phyloP scores from a whole-genome alignment of 2,888 invertebrate species.

The Gandaritis pyraliata region DNA sequence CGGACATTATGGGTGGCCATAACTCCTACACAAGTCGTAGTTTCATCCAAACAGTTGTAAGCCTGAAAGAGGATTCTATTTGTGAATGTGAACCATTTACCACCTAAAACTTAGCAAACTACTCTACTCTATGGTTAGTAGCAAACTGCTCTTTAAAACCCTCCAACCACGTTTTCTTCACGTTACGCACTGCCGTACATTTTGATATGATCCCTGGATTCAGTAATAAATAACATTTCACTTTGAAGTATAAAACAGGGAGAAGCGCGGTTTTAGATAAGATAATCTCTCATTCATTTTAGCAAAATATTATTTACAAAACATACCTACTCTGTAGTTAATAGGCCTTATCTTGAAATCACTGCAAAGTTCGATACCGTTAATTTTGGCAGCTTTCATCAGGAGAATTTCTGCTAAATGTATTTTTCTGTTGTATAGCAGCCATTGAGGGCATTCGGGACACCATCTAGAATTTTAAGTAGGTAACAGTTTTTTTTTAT shows the following conservation, averaged over 20 bases:
- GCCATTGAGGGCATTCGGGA: conserved; percentile 79
- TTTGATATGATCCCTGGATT: no score
- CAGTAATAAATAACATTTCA: no score
- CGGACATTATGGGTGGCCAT: conserved; percentile 64
- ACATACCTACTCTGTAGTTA: conserved; percentile 75
- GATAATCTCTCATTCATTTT: neutral
- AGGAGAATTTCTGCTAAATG: conserved; percentile 62
- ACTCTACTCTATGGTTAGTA: no score
- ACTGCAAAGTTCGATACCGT: conserved; percentile 62
- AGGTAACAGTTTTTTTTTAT: no score
- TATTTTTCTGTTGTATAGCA: conserved; percentile 68
- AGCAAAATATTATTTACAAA: conserved; percentile 14
- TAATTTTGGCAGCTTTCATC: conserved; percentile 63
- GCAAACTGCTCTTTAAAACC: no score
- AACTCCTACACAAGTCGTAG: conserved; percentile 63
- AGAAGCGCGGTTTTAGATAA: no score
- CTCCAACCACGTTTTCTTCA: no score
- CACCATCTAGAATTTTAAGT: conserved; percentile 58
- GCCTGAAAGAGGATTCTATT: conserved; percentile 60
- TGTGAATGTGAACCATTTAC: no score
- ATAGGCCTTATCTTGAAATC: conserved; percentile 78
- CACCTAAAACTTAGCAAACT: no score
- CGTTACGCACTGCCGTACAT: no score
- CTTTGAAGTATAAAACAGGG: no score
- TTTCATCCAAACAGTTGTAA: conserved; percentile 67